These are phyloP conservation scores for Bos indicus DNA, from an alignment of 2,113 vertebrate species.

Conservation along the genomic window DNA sequence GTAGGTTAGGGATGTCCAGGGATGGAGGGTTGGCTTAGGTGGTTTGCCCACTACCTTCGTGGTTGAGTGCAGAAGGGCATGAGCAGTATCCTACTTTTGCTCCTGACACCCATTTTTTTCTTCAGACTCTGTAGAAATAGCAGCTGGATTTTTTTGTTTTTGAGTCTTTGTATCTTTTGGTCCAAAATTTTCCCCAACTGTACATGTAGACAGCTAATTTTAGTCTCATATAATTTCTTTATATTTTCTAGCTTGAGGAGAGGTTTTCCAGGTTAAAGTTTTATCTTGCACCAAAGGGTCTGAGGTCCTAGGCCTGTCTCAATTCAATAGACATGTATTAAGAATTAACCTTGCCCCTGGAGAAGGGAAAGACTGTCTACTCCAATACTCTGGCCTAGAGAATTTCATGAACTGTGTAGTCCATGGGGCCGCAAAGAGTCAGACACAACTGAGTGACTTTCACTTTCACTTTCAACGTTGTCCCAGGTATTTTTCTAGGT, in stretches of 20 bases:
- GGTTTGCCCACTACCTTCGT: fast-evolving
- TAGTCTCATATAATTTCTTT: background rate
- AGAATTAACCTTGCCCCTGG: background rate
- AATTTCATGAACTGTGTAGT: background rate
- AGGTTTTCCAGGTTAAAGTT: background rate
- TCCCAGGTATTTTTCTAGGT: background rate
- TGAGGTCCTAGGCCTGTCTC: background rate
- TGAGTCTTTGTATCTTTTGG: background rate
- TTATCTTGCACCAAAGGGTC: background rate
- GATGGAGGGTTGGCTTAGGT: background rate
- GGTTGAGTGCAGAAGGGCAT: background rate
- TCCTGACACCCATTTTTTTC: background rate
- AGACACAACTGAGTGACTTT: background rate
- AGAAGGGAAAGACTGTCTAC: background rate
- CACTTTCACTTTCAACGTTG: background rate
- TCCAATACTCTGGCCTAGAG: background rate
- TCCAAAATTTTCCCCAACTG: background rate
- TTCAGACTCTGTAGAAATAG: background rate
- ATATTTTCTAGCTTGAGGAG: background rate
- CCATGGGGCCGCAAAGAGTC: background rate
- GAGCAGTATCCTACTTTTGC: background rate
- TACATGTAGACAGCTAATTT: background rate
- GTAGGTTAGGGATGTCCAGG: background rate
- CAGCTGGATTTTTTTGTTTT: background rate
- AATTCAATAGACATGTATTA: background rate